Conservation (phyloP, 2,797 vertebrate species). For the Nyctibius grandis region DNA sequence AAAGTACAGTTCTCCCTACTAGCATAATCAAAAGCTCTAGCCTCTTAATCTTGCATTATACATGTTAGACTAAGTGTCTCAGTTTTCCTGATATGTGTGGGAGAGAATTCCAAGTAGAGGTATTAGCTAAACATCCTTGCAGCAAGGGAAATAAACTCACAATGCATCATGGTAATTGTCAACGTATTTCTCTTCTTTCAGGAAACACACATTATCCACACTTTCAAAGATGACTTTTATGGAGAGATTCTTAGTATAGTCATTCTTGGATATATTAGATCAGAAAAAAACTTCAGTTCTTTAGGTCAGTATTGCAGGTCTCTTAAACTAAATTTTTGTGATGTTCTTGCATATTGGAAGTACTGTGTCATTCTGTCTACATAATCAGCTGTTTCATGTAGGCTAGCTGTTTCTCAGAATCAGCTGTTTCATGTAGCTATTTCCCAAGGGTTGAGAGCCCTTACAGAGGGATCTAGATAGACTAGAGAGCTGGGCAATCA, state of each 20-base stretch:
- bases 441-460: neutral
- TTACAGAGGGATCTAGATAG: neutral
- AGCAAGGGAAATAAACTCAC: neutral
- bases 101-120: neutral
- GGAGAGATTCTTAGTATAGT: constrained; percentile 86
- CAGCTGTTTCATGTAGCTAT: neutral
- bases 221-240: constrained; percentile 90
- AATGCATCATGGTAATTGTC: neutral
- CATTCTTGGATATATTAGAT: constrained; percentile 88
- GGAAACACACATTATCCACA: constrained; percentile 90
- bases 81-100: neutral
- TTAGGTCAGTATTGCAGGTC: constrained; percentile 74
- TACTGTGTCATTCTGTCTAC: neutral
- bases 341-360: neutral
- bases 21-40: neutral
- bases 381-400: neutral
- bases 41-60: neutral
- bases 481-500: neutral
- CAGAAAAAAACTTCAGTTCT: constrained; percentile 85
- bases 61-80: neutral
- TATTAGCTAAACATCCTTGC: neutral
- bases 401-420: neutral
- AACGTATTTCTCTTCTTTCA: constrained; percentile 39
- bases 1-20: neutral
- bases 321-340: neutral